Base-by-base conservation (phyloP, 2,888 invertebrate genomes). In the Globia sparganii region DNA sequence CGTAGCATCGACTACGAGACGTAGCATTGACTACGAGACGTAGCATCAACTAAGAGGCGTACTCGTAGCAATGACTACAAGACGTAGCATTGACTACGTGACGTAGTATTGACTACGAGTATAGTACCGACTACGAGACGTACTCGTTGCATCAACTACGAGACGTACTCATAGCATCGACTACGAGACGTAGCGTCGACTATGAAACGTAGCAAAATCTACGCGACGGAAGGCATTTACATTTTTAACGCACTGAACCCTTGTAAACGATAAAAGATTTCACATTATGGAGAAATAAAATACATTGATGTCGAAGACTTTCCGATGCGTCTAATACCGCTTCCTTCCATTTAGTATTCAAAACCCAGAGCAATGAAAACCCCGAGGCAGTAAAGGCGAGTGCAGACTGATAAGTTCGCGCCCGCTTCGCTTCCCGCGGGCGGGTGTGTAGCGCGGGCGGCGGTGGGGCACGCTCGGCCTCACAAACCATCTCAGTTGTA, bases 291-390 rank as follows among this genome's bases (percentile, higher is more conserved):
- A 59, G 0, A 15, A 31, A 25, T 25, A 21, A 21, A 67, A 68
- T 25, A n/a, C n/a, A 37, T 37, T n/a, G 0, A 34, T 18, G 11
- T 31, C 4, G 2, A 37, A 31, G 31, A 28, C 34, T 46, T 53
- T 69, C 13, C 15, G 49, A 71, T 59, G n/a, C 49, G 37, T 64
- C 59, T 77, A 49, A 68, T 64, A 75, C n/a, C 21, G 67, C 34
- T 75, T 75, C 25, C 46, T 67, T 65, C 56, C 49, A 59, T 72
- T 75, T 66, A 58, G 67, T 81, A 75, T 87, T 84, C 66, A 62
- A 77, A 69, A 67, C 28, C 21, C 28, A 67, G 68, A 88, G 77
- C 83, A 78, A 82, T 77, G 79, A 80, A 74, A 80, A 76, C 68
- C 67, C 67, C 75, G 73, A 72, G 37, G 77, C 62, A 68, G 31